A percentile compares a stretch with the other conserved stretches of the same genome.
These are phyloP conservation scores for Sceloporus tristichus DNA, from an alignment of 2,113 vertebrate species.

Conservation along the genomic window DNA sequence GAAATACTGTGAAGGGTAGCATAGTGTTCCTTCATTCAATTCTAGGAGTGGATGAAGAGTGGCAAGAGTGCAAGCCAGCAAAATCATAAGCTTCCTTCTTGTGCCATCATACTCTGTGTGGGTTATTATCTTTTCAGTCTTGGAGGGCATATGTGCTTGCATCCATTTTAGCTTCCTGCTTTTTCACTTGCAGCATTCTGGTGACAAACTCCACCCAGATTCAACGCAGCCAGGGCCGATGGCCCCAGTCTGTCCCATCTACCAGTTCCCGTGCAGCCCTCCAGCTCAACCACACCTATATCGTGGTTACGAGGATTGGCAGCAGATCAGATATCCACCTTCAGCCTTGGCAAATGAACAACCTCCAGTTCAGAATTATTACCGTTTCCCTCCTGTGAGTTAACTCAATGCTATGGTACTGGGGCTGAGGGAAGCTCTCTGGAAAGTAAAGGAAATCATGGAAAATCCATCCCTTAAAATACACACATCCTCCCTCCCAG, in stretches of 20 bases:
- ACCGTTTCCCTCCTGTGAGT: conserved; percentile 82
- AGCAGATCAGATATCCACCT: conserved; percentile 89
- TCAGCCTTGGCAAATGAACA: conserved; percentile 80
- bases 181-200: conserved; percentile 77
- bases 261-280: conserved; percentile 89
- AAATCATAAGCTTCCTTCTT: neutral
- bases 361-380: conserved; percentile 80
- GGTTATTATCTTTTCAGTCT: neutral
- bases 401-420: neutral
- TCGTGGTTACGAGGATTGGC: conserved; percentile 90
- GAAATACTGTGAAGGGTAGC: neutral
- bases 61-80: too few relatives aligned
- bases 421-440: too few relatives aligned
- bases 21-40: neutral
- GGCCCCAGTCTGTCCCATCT: conserved; percentile 87
- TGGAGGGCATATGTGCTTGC: neutral
- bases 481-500: neutral
- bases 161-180: neutral
- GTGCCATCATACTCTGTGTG: neutral
- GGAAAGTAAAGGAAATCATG: neutral
- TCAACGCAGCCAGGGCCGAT: conserved; percentile 79
- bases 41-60: neutral
- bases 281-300: conserved; percentile 78
- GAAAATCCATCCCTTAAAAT: neutral
- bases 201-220: conserved; percentile 86